Evolutionary conservation across 2,113 vertebrate species (phyloP).

Genomic region (Rallus limicola): DNA sequence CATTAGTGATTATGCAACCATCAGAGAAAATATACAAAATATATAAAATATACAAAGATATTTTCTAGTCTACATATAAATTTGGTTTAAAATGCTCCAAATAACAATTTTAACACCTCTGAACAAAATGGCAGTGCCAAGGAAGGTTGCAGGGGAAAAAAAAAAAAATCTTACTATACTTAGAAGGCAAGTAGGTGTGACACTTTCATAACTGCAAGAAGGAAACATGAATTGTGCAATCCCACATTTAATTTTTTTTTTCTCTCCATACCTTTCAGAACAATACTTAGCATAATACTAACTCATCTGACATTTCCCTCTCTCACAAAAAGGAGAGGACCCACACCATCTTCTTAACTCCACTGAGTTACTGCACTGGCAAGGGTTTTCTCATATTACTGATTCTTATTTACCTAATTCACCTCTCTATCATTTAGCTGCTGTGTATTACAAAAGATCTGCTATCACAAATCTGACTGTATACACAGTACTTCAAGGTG

Average conservation of each 20-base stretch:
- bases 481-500: neutral
- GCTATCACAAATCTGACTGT: neutral
- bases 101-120: neutral
- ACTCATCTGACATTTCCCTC: neutral
- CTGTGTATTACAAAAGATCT: neutral
- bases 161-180: neutral
- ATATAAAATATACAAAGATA: neutral
- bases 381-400: neutral
- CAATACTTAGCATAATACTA: neutral
- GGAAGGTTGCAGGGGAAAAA: neutral
- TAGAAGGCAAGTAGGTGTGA: neutral
- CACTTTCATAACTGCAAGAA: neutral
- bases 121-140: neutral
- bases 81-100: neutral
- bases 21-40: too few species aligned
- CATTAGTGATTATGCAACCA: neutral
- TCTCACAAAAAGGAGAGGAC: neutral
- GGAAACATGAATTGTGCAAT: neutral
- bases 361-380: neutral
- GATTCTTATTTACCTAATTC: neutral
- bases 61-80: neutral
- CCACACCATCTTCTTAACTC: neutral
- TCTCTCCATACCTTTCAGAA: neutral
- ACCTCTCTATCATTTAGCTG: neutral
- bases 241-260: rapidly evolving